Base-by-base conservation (phyloP, 1,140 invertebrate genomes). In the Cylas formicarius region DNA sequence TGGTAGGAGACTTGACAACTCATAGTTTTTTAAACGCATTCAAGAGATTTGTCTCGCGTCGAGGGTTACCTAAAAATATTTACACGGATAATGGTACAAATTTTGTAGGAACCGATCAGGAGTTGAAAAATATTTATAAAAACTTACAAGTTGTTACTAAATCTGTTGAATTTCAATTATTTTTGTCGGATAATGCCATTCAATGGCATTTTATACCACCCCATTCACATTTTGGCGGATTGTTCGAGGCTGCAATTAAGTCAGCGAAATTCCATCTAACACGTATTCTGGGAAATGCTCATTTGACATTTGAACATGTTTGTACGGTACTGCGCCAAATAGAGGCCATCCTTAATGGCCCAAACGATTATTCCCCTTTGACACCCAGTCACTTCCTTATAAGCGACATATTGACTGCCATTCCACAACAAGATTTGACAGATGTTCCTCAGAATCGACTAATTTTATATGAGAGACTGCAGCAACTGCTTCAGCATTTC, bases 161-260 rank as follows among this genome's bases (percentile, higher is more conserved):
- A n/a, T n/a, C n/a, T n/a, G n/a, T n/a, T n/a, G n/a, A n/a, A n/a
- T n/a, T n/a, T n/a, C n/a, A n/a, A n/a, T n/a, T n/a, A n/a, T n/a
- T n/a, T n/a, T n/a, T n/a, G n/a, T n/a, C n/a, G n/a, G n/a, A n/a
- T n/a, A n/a, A n/a, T n/a, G n/a, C n/a, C 3, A 61, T 69, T 3
- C 33, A 52, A 19, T 72, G 67, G 65, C 32, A 63, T 9, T 67
- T 70, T 39, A 66, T 63, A 38, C 66, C 68, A 1, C 61, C 68
- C 22, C 11, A 29, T 36, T 40, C 37, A 13, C 56, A 56, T 0
- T 55, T 62, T 21, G 61, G 63, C 10, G 63, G 63, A 8, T 28
- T 55, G 1, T 66, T 63, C 64, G 62, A 67, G 40, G 42, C 58
- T 26, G 29, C 38, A 1, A 52, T 64, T 7, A 48, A 58, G 33